Evolutionary conservation across 1,140 invertebrate genomes (phyloP), one percentile per base, ranked within the genome.

Genomic region (Bombyx mori): DNA sequence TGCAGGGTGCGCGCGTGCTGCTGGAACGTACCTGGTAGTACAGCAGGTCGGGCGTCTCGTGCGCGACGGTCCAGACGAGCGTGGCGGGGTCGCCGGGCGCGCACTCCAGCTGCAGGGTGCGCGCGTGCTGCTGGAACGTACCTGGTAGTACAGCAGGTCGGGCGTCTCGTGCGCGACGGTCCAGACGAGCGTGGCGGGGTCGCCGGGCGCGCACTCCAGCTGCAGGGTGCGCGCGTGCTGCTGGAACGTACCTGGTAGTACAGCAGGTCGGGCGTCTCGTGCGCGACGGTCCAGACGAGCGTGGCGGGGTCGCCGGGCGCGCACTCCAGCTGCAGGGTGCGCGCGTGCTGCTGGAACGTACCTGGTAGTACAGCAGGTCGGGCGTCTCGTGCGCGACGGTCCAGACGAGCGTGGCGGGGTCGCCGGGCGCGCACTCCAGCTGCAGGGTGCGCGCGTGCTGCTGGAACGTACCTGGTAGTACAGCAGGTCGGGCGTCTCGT

Each of bases 11-110:
- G 83, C 69, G 92, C 91, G 76, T 92, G 97, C n/a, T 92, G 91
- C 61, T 93, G 90, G 68, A 95, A 73, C 55, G 78, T 86, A 97
- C 96, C 91, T 97, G 96, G 88, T 98, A 97, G 72, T 96, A 97
- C 2, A 97, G 84, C 47, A 93, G 72, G 81, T 95, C 91, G 0
- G 96, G 95, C 0, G 95, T 94, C 71, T 95, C 92, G 54, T 91
- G 76, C 1, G 93, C 90, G 7, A 97, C 95, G 1, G 94, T 95
- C 95, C 95, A 97, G 68, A 93, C 91, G 6, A 97, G 88, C 52
- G 90, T 87, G 3, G 90, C 93, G 1, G 94, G 91, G 56, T 94
- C 92, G 0, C 95, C 94, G 6, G 90, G 86, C 50, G 93, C 91
- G 69, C 95, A 97, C 42, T 92, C 90, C 60, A 95, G 89, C 61